These are phyloP conservation scores for Psylliodes chrysocephalus DNA, from an alignment of 2,888 invertebrate genomes.

Conservation along the genomic window DNA sequence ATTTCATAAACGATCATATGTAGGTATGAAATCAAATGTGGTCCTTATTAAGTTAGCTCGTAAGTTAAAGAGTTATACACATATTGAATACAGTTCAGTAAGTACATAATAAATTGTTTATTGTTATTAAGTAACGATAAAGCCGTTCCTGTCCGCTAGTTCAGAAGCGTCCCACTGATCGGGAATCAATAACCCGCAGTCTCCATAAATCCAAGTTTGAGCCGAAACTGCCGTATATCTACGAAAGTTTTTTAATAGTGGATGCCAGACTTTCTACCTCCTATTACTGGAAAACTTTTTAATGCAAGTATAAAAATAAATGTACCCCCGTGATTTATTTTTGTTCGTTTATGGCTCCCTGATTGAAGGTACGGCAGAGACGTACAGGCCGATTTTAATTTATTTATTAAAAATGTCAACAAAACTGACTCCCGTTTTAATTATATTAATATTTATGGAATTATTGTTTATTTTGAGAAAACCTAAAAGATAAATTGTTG, in stretches of 20 bases:
- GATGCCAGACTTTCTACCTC: conserved; percentile 54
- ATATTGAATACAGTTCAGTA: too few relatives aligned
- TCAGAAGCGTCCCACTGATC: conserved; percentile 50
- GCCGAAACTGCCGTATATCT: conserved; percentile 56
- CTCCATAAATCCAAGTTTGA: conserved; percentile 56
- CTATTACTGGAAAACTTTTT: conserved; percentile 56
- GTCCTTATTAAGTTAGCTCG: too few relatives aligned
- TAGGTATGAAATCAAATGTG: too few relatives aligned
- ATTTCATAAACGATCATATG: too few relatives aligned
- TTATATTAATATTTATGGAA: too few relatives aligned
- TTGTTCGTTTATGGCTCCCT: conserved; percentile 44
- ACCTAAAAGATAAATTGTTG: too few relatives aligned
- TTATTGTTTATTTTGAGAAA: too few relatives aligned
- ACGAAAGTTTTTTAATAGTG: conserved; percentile 60
- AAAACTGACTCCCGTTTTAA: too few relatives aligned
- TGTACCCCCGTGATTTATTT: conserved; percentile 49
- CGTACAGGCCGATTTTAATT: too few relatives aligned
- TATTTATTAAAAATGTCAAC: too few relatives aligned
- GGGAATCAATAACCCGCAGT: conserved; percentile 58
- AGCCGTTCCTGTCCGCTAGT: conserved; percentile 42
- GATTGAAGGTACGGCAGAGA: conserved; percentile 32
- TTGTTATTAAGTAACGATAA: conserved; percentile 21
- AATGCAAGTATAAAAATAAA: conserved; percentile 53
- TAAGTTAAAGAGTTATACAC: too few relatives aligned
- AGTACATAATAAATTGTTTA: too few relatives aligned